Evolutionary conservation across 2,113 vertebrate species (phyloP).

Genomic region (Heloderma charlesbogerti): DNA sequence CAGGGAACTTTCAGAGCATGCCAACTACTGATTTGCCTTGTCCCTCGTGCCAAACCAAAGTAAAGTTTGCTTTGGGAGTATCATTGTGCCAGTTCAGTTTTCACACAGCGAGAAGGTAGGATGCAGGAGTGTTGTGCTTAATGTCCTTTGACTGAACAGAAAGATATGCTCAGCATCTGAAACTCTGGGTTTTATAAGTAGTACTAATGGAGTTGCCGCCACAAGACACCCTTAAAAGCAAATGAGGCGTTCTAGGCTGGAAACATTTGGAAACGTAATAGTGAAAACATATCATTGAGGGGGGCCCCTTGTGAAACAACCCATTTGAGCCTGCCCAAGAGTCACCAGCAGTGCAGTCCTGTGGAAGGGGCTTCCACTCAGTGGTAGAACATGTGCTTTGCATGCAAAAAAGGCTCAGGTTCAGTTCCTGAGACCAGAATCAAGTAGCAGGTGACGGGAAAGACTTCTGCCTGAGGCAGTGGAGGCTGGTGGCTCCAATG

Average conservation of each 20-base stretch:
- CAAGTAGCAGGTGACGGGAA: background rate
- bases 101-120: constrained; percentile 71
- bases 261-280: background rate
- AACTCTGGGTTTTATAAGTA: background rate
- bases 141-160: constrained; percentile 17
- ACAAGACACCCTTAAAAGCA: background rate
- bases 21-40: constrained; percentile 72
- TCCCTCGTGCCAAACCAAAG: constrained; percentile 73
- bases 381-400: background rate
- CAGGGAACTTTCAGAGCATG: constrained; percentile 65
- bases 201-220: background rate
- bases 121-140: constrained; percentile 27
- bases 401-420: background rate
- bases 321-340: background rate
- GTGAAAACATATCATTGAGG: background rate
- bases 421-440: background rate
- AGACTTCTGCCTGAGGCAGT: background rate
- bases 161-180: background rate
- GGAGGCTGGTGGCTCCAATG: background rate
- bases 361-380: background rate
- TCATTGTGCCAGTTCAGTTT: constrained; percentile 71
- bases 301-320: background rate
- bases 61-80: constrained; percentile 74
- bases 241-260: background rate
- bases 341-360: background rate